Conservation (phyloP, 2,888 invertebrate genomes). For the Acrobasis repandana region DNA sequence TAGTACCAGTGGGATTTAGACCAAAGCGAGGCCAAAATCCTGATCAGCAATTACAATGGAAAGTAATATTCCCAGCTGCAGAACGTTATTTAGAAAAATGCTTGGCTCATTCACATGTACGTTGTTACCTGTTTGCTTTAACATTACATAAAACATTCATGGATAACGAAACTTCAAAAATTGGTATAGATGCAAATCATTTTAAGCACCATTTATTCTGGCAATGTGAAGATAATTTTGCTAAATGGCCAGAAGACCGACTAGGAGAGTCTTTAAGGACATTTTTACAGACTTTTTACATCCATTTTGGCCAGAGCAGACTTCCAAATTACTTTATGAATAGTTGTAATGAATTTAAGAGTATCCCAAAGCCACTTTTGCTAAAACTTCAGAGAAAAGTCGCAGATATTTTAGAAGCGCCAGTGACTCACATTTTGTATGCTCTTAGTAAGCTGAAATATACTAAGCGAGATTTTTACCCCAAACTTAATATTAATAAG, state of each 20-base stretch:
- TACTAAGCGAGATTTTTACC: conserved; percentile 84
- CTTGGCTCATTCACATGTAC: conserved; percentile 87
- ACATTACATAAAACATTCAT: conserved; percentile 88
- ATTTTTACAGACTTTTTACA: conserved; percentile 85
- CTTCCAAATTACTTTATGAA: conserved; percentile 89
- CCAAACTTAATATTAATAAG: conserved; percentile 82
- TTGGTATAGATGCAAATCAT: conserved; percentile 87
- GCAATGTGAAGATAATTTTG: conserved; percentile 88
- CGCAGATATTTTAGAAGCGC: conserved; percentile 87
- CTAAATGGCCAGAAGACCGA: conserved; percentile 88
- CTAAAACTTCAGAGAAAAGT: conserved; percentile 86
- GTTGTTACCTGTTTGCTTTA: conserved; percentile 87
- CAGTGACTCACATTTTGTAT: conserved; percentile 86
- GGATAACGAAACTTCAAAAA: conserved; percentile 84
- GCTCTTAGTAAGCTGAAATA: conserved; percentile 87
- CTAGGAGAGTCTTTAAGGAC: conserved; percentile 86
- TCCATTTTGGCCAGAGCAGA: conserved; percentile 82
- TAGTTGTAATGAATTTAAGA: conserved; percentile 88
- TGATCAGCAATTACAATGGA: conserved; percentile 89
- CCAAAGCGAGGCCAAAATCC: conserved; percentile 84
- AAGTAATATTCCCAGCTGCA: conserved; percentile 89
- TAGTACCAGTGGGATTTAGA: conserved; percentile 87
- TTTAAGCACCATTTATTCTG: conserved; percentile 89
- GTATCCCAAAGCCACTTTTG: conserved; percentile 85
- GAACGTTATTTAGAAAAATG: conserved; percentile 89